These are phyloP conservation scores for Lophura nycthemera DNA, from an alignment of 2,113 vertebrate species.

Conservation along the genomic window DNA sequence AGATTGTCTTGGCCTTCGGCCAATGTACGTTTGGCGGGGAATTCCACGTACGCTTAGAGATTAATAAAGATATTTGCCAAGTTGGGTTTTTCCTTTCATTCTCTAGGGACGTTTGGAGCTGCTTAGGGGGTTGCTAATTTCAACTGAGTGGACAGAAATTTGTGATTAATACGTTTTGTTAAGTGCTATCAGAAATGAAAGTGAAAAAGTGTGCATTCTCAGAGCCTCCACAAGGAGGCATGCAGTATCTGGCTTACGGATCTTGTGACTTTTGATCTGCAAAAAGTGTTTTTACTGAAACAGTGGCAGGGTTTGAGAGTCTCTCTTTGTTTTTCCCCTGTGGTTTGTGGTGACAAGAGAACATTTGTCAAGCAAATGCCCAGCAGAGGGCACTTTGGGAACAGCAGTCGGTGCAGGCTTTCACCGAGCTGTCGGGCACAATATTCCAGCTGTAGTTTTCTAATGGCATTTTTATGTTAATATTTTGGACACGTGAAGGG, in stretches of 20 bases:
- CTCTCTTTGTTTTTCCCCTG: not conserved
- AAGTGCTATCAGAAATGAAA: not conserved
- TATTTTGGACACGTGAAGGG: not conserved
- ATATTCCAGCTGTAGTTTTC: not conserved
- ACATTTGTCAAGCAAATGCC: accelerated
- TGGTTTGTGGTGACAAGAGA: not conserved
- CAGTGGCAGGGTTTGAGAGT: not conserved
- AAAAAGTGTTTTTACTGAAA: not conserved
- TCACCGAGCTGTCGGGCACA: not conserved
- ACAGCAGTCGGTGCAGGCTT: not conserved
- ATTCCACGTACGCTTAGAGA: not conserved
- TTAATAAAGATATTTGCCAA: not conserved
- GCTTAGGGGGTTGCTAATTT: not conserved
- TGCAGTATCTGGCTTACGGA: not conserved
- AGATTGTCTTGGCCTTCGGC: not conserved
- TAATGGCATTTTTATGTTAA: not conserved
- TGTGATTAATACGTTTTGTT: not conserved
- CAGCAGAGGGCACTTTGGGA: slow-evolving; percentile 2
- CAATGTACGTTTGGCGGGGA: slow-evolving; percentile 16
- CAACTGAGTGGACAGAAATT: not conserved
- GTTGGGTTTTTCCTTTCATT: slow-evolving; percentile 13
- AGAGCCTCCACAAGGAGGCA: not conserved
- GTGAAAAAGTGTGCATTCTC: not conserved
- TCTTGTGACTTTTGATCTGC: not conserved
- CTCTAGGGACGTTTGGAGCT: not conserved